Evolutionary conservation across 2,113 vertebrate species (phyloP).

Genomic region (Hemicordylus capensis): DNA sequence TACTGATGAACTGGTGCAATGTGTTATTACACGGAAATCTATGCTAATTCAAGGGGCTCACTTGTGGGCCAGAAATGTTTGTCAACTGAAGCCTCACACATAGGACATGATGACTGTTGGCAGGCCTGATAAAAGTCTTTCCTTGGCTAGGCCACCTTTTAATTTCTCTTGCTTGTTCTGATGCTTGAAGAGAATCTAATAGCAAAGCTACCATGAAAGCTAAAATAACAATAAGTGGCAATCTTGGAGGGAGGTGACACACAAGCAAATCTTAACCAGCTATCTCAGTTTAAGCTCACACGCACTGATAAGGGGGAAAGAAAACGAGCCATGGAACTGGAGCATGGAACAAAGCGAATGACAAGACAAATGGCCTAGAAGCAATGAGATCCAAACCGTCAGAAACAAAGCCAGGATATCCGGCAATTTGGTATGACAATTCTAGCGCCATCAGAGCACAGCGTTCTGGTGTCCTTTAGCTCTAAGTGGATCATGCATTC

Average conservation of each 20-base stretch:
- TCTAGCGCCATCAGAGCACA: background rate
- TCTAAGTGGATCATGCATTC: background rate
- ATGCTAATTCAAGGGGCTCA: background rate
- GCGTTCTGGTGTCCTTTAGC: background rate
- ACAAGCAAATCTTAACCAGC: background rate
- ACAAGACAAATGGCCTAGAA: background rate
- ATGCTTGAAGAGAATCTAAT: background rate
- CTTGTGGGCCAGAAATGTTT: background rate
- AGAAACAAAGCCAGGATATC: conserved; percentile 9
- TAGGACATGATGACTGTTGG: background rate
- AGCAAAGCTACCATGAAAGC: background rate
- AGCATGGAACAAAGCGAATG: background rate
- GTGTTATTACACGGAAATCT: background rate
- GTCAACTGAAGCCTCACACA: background rate
- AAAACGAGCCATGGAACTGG: background rate
- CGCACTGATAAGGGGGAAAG: background rate
- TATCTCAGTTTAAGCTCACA: background rate
- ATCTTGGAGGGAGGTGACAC: background rate
- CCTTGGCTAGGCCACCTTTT: too few species aligned
- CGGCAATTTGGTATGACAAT: background rate
- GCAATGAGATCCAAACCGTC: background rate
- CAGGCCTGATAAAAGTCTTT: too few species aligned
- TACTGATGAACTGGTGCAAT: background rate
- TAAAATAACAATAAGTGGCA: background rate
- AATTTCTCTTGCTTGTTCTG: too few species aligned